Base-by-base conservation (phyloP, 2,888 invertebrate species). In the Morpho achilles region DNA sequence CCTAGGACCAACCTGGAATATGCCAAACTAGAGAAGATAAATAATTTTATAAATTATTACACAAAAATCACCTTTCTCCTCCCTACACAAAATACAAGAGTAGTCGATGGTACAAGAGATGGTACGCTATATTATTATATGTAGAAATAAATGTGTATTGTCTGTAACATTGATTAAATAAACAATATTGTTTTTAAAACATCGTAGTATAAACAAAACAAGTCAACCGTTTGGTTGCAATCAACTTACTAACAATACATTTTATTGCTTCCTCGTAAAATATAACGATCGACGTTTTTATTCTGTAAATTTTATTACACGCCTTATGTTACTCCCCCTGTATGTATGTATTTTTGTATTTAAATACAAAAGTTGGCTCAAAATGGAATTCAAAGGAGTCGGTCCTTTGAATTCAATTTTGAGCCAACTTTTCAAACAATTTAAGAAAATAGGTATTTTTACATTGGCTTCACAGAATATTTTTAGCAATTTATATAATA, bases 91-190 rank as follows among this genome's bases (percentile, higher is more conserved):
- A 7, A 9, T 43, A 43, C 7, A 43, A 8, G 43, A 43, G 43
- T 9, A 43, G 7, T 43, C 43, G 8, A 8, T 43, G n/a, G 8
- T 8, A 43, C 2, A 43, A 2, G 2, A 3, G 8, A 8, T 43
- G n/a, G 8, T 8, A 43, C 2, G n/a, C 7, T 8, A 43, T 8
- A 43, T 2, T 43, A 43, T n/a, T 43, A 7, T 43, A 3, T 43
- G 8, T 43, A 9, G 8, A 43, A 9, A 58, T 16, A 45, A 52
- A 46, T 9, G n/a, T 49, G 9, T 8, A 49, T 49, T 49, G 9
- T n/a, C 42, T 50, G 44, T 16, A 22, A n/a, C 56, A 58, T 16
- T 39, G 40, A 46, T 47, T 50, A 50, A 49, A 44, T 16, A 50
- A 55, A 56, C 23, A 49, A 39, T 39, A 39, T 8, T 49, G 39